Evolutionary conservation across 2,797 vertebrate genomes (phyloP).

Genomic region (Pipistrellus pipistrellus): DNA sequence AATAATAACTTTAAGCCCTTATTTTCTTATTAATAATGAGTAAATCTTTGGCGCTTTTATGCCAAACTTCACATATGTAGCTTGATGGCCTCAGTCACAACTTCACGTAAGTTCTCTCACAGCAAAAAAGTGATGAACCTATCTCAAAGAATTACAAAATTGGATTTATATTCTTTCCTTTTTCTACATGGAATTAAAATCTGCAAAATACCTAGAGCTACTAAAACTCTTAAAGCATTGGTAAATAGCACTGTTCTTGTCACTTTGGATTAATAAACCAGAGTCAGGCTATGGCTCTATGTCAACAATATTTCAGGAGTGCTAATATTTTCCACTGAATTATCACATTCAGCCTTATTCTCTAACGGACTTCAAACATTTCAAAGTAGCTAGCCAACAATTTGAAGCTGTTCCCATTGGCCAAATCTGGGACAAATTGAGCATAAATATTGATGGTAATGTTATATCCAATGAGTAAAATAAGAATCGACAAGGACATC

Average conservation of each 20-base stretch:
- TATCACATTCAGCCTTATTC: background rate
- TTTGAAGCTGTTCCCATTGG: background rate
- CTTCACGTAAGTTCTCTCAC: background rate
- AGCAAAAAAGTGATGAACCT: background rate
- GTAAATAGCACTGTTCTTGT: background rate
- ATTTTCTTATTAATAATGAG: constrained; percentile 54
- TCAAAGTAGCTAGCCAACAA: background rate
- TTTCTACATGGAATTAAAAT: constrained; percentile 34
- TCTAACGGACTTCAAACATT: constrained; percentile 32
- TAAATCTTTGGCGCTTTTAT: background rate
- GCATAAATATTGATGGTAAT: background rate
- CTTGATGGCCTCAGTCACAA: background rate
- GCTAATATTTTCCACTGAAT: constrained; percentile 45
- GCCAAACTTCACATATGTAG: background rate
- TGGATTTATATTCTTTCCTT: background rate
- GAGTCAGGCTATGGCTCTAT: background rate
- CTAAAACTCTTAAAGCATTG: background rate
- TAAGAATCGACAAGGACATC: background rate
- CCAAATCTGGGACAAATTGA: constrained; percentile 8
- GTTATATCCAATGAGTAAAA: background rate
- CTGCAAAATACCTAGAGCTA: background rate
- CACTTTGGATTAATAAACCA: constrained; percentile 14
- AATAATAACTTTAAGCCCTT: constrained; percentile 24
- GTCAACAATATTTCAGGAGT: background rate
- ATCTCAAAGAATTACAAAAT: background rate